These are phyloP conservation scores for Scrobipalpa atriplicella DNA, from an alignment of 2,888 invertebrate species.

Conservation along the genomic window DNA sequence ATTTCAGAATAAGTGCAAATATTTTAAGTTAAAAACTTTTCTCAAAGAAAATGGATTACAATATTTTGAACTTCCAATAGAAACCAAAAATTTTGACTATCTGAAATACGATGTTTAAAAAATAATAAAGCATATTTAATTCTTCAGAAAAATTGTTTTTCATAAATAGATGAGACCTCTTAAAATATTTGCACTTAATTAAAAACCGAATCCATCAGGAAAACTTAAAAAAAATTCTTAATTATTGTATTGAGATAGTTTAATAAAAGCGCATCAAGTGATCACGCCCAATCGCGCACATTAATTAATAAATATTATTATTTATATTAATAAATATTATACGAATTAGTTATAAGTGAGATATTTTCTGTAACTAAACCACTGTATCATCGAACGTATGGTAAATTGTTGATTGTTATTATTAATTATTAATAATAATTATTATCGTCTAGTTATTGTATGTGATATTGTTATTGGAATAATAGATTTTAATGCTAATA, in stretches of 20 bases:
- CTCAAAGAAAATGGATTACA: no score
- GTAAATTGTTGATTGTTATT: conserved; percentile 76
- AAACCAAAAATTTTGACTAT: no score
- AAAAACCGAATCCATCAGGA: not conserved
- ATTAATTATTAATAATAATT: conserved; percentile 51
- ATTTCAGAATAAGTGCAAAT: no score
- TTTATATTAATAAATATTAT: conserved; percentile 49
- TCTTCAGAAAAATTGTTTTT: no score
- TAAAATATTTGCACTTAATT: not conserved
- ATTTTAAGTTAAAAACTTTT: no score
- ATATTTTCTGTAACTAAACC: conserved; percentile 60
- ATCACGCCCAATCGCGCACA: conserved; percentile 54
- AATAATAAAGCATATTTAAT: no score
- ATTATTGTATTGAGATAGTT: no score
- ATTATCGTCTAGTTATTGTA: conserved; percentile 77
- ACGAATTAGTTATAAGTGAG: conserved; percentile 69
- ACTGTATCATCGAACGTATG: conserved; percentile 75
- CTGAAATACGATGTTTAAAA: no score
- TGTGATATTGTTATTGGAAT: conserved; percentile 81
- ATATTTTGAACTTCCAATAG: no score
- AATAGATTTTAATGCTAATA: conserved; percentile 74
- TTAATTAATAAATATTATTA: conserved; percentile 31
- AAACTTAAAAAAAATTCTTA: not conserved
- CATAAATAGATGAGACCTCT: no score
- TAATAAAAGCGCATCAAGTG: conserved; percentile 41